phyloP scores from a whole-genome alignment of 2,888 invertebrate species.

The Acleris emargana region DNA sequence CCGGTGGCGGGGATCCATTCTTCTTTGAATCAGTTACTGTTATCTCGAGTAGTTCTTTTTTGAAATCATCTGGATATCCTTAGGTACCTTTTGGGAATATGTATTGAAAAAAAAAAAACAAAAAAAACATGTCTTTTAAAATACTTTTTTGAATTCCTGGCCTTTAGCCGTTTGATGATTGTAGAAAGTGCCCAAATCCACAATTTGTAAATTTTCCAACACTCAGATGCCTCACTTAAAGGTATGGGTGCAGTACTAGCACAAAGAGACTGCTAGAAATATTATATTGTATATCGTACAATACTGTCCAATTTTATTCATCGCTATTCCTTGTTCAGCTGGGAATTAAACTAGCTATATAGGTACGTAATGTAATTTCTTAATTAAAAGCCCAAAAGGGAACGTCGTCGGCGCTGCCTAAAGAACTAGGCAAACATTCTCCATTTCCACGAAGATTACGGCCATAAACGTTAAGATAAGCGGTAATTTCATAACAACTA shows the following conservation, averaged over 20 bases:
- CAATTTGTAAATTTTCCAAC: no score
- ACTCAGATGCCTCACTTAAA: not conserved
- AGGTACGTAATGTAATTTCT: no score
- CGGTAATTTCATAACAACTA: constrained; percentile 71
- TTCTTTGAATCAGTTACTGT: constrained; percentile 1
- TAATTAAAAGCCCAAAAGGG: constrained; percentile 21
- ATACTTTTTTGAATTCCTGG: no score
- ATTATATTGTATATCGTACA: no score
- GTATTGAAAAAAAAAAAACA: no score
- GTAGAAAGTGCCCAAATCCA: no score
- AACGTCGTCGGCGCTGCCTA: constrained; percentile 48
- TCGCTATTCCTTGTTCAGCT: no score
- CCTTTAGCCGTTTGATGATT: no score
- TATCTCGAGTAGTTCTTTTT: not conserved
- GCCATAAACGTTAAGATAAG: constrained; percentile 68
- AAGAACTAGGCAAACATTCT: constrained; percentile 62
- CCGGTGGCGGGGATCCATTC: constrained; percentile 20
- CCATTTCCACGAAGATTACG: constrained; percentile 64
- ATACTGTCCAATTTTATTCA: no score
- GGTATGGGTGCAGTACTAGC: not conserved
- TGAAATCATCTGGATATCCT: no score
- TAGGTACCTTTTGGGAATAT: no score
- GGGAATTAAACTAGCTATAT: not conserved
- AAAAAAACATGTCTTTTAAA: no score
- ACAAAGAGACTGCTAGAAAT: not conserved